Evolutionary conservation across 2,888 invertebrate species (phyloP).

Genomic region (Eulithis testata): DNA sequence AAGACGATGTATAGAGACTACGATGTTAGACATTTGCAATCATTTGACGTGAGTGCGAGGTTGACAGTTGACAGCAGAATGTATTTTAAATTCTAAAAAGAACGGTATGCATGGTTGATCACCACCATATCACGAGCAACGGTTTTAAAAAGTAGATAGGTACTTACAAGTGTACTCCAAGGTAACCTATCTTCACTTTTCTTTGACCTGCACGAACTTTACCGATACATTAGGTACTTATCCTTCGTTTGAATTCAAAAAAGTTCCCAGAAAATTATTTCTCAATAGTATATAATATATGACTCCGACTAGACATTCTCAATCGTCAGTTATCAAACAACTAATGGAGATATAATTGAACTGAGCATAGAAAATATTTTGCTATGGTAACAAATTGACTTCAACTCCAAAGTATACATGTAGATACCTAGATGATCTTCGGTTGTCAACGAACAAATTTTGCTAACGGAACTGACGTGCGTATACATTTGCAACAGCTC

Average conservation of each 20-base stretch:
- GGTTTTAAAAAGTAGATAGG: no score
- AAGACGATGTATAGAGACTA: no score
- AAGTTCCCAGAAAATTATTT: neutral
- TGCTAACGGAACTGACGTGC: no score
- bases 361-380: constrained; percentile 1
- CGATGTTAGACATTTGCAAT: no score
- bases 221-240: neutral
- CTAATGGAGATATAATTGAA: neutral
- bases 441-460: neutral
- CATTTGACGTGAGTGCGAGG: no score
- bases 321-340: neutral
- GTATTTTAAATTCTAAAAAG: no score
- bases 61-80: no score
- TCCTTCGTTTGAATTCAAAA: neutral
- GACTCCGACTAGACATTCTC: neutral
- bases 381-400: neutral
- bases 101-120: no score
- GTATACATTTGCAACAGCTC: no score
- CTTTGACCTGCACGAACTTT: neutral
- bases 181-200: neutral
- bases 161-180: neutral
- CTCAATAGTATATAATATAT: neutral
- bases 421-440: neutral
- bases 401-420: no score
- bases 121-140: no score